A percentile compares a stretch with the other conserved stretches of the same genome.
Conservation (phyloP, 1,140 invertebrate genomes). For the Drosophila carrolli region DNA sequence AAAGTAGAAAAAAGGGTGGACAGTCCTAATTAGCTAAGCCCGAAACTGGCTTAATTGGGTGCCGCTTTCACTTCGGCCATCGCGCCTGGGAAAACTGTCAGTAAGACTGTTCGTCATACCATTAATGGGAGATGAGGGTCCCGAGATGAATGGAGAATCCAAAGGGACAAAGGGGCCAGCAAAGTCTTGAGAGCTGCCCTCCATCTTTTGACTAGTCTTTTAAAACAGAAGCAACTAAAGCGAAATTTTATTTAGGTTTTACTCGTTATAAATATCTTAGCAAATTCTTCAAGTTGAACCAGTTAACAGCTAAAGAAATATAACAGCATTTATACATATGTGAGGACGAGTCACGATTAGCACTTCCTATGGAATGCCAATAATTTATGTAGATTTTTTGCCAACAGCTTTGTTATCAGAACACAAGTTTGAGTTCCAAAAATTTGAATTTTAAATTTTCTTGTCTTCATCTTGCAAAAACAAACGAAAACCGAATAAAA, state of each 20-base stretch:
- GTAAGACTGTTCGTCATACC: conserved; percentile 36
- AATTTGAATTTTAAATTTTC: neutral
- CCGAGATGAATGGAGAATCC: conserved; percentile 22
- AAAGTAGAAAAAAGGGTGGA: conserved; percentile 7
- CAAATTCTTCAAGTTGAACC: conserved; percentile 4
- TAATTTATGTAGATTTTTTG: neutral
- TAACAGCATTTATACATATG: too few relatives aligned
- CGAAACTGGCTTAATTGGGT: conserved; percentile 56
- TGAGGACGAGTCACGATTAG: neutral
- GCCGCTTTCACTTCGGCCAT: conserved; percentile 37
- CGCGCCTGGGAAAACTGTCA: conserved; percentile 40
- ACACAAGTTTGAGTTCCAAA: neutral
- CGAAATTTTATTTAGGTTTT: too few relatives aligned
- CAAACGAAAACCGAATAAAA: neutral
- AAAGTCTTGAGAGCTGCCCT: conserved; percentile 15
- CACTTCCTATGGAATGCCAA: conserved; percentile 2
- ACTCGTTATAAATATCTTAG: neutral
- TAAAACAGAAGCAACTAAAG: neutral
- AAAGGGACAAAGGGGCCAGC: neutral
- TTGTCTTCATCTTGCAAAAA: too few relatives aligned
- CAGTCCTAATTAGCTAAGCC: conserved; percentile 54
- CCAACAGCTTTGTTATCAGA: neutral
- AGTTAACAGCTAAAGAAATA: neutral
- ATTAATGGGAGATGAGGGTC: conserved; percentile 36
- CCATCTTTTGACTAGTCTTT: neutral